Conservation (phyloP, 1,140 invertebrate genomes). For the Lordiphosa clarofinis region DNA sequence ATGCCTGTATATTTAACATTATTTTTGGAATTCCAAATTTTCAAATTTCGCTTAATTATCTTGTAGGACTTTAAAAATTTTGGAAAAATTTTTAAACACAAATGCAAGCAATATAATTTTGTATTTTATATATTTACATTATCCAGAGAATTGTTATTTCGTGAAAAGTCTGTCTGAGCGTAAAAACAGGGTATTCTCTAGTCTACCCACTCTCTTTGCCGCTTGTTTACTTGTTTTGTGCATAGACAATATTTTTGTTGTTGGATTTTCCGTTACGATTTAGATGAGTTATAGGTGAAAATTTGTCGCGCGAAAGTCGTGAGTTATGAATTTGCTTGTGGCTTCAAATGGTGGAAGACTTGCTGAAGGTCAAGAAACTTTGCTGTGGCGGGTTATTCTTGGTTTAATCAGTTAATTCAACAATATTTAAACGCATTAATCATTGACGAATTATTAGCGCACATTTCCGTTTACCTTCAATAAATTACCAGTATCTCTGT, state of each 20-base stretch:
- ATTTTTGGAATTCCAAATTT: too few species aligned
- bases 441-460: conserved; percentile 63
- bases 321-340: conserved; percentile 64
- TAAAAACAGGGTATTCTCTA: background rate
- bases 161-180: too few species aligned
- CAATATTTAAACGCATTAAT: conserved; percentile 52
- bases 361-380: conserved; percentile 69
- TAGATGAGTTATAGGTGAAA: conserved; percentile 75
- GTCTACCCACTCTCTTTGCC: too few species aligned
- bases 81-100: too few species aligned
- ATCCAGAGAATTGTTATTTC: too few species aligned
- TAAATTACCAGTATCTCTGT: conserved; percentile 36
- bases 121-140: too few species aligned
- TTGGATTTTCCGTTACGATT: conserved; percentile 63
- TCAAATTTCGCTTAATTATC: too few species aligned
- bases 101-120: too few species aligned
- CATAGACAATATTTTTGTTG: conserved; percentile 21
- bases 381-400: too few species aligned
- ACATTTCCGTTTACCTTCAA: conserved; percentile 76
- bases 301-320: conserved; percentile 74
- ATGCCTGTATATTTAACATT: too few species aligned
- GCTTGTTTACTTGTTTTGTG: background rate
- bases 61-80: too few species aligned
- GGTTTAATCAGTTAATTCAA: conserved; percentile 68
- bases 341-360: too few species aligned